Evolutionary conservation across 2,888 invertebrate species (phyloP).

Genomic region (Metopia argyrocephala): DNA sequence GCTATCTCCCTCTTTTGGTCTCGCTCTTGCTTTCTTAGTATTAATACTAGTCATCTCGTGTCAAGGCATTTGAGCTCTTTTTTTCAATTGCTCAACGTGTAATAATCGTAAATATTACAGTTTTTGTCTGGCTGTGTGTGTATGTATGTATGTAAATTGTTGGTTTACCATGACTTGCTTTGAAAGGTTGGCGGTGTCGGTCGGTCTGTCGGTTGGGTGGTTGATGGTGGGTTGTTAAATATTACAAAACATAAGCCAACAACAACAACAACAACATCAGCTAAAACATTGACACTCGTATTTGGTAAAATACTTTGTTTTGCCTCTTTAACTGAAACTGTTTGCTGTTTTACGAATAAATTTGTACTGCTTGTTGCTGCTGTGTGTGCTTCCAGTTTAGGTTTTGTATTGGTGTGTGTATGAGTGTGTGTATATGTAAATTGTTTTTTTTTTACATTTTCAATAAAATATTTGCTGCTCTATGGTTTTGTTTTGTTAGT

Average conservation of each 20-base stretch:
- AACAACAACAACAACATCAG: not conserved
- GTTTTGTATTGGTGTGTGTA: not conserved
- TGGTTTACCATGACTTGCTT: not conserved
- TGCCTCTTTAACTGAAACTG: too few relatives aligned
- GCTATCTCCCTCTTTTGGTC: too few relatives aligned
- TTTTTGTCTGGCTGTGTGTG: not conserved
- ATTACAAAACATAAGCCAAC: not conserved
- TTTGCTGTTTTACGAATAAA: too few relatives aligned
- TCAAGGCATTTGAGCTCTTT: constrained; percentile 33
- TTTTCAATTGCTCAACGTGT: not conserved
- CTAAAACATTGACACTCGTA: not conserved
- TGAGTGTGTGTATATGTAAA: not conserved
- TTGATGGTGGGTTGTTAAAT: not conserved
- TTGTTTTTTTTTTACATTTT: too few relatives aligned
- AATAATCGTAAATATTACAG: not conserved
- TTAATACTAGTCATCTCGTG: constrained; percentile 31
- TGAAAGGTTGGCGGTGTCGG: not conserved
- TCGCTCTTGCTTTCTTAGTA: too few relatives aligned
- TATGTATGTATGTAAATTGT: not conserved
- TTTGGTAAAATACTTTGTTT: too few relatives aligned
- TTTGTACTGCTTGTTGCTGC: not conserved
- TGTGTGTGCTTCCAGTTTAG: not conserved
- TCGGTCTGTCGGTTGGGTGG: not conserved
- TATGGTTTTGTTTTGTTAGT: too few relatives aligned
- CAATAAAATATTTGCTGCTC: too few relatives aligned